Conservation (phyloP, 1,140 invertebrate genomes). For the Cylas formicarius region DNA sequence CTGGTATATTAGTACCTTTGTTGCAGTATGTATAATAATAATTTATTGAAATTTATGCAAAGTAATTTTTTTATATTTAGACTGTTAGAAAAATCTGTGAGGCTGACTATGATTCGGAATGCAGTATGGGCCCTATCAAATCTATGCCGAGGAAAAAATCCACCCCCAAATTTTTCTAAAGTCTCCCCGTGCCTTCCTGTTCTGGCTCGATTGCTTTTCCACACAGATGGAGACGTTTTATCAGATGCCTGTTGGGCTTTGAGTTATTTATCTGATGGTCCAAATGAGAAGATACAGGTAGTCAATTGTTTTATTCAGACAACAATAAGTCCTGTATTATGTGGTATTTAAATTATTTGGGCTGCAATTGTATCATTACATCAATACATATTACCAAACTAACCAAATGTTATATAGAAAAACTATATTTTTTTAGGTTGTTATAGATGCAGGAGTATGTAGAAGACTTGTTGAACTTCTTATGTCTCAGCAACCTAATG, state of each 20-base stretch:
- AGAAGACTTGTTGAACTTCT: constrained; percentile 88
- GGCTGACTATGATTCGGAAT: constrained; percentile 90
- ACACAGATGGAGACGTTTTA: constrained; percentile 84
- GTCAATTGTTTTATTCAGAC: too few species aligned
- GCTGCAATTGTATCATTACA: too few species aligned
- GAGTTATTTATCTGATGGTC: constrained; percentile 90
- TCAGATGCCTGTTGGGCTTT: constrained; percentile 95
- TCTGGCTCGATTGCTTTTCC: constrained; percentile 78
- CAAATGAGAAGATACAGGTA: constrained; percentile 95
- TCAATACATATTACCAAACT: too few species aligned
- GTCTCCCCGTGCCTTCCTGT: constrained; percentile 79
- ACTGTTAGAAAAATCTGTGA: constrained; percentile 71
- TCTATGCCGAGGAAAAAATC: constrained; percentile 93
- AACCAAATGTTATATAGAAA: too few species aligned
- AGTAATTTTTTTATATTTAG: constrained; percentile 45
- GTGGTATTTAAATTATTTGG: too few species aligned
- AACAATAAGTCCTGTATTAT: too few species aligned
- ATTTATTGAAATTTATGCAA: too few species aligned
- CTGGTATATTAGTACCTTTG: constrained; percentile 80
- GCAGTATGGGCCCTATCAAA: constrained; percentile 98
- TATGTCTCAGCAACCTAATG: constrained; percentile 83
- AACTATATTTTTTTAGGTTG: constrained; percentile 68
- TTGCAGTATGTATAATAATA: constrained; percentile 62
- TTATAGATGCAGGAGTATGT: constrained; percentile 94
- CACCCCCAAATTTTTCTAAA: constrained; percentile 88